Evolutionary conservation across 2,888 invertebrate species (phyloP).

Genomic region (Leptinotarsa juncta): DNA sequence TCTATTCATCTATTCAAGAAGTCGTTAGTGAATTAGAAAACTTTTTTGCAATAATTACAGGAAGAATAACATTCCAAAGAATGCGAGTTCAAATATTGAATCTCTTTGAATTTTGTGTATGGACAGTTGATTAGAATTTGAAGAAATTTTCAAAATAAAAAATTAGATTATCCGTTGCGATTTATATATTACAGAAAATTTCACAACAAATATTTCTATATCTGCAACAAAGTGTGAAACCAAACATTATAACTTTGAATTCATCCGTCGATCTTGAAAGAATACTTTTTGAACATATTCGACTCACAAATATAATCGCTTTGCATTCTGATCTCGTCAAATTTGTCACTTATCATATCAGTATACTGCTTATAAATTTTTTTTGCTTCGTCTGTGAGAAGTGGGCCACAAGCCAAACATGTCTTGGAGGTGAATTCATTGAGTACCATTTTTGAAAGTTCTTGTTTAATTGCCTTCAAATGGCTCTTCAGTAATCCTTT

Average conservation of each 20-base stretch:
- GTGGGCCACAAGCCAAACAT: slow-evolving; percentile 27
- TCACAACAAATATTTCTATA: no score
- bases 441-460: slow-evolving; percentile 24
- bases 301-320: slow-evolving; percentile 18
- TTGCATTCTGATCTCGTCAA: slow-evolving; percentile 24
- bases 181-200: no score
- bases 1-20: no score
- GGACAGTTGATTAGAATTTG: no score
- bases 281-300: slow-evolving; percentile 7
- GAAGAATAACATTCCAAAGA: no score
- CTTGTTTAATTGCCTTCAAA: slow-evolving; percentile 22
- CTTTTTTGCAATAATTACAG: no score
- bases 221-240: background rate
- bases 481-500: slow-evolving; percentile 29
- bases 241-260: background rate
- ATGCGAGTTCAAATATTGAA: no score
- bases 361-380: slow-evolving; percentile 22
- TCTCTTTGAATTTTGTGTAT: no score
- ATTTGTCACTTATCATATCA: slow-evolving; percentile 26
- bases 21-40: no score
- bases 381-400: slow-evolving; percentile 25
- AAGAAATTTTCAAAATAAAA: no score
- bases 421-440: slow-evolving; percentile 1
- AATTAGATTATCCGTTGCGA: no score
- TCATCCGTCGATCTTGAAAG: slow-evolving; percentile 13